phyloP scores from a whole-genome alignment of 2,113 vertebrate species.

The Nannospalax galili region DNA sequence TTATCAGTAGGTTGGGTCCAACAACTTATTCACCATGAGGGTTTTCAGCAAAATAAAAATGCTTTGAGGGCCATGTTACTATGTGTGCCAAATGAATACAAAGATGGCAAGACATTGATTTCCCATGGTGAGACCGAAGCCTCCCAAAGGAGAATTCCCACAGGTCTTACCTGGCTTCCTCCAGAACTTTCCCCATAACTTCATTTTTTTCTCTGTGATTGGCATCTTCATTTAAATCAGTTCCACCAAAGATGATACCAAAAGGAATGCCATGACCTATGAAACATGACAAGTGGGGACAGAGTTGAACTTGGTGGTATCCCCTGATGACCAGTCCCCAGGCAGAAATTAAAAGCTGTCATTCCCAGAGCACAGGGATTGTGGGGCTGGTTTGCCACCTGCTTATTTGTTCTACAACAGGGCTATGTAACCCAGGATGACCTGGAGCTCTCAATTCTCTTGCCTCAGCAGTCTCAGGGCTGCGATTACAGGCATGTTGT shows the following conservation, averaged over 20 bases:
- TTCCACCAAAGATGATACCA: constrained; percentile 96
- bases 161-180: constrained; percentile 90
- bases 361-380: background rate
- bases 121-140: rapidly evolving
- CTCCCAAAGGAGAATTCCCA: background rate
- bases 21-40: background rate
- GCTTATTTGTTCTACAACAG: background rate
- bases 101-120: rapidly evolving
- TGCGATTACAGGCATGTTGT: background rate
- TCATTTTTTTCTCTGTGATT: constrained; percentile 89
- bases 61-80: too few relatives aligned
- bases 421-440: background rate
- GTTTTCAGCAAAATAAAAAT: rapidly evolving
- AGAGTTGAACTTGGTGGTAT: rapidly evolving
- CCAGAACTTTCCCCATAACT: constrained; percentile 93
- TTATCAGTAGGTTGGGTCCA: rapidly evolving
- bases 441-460: background rate
- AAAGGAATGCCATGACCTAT: constrained; percentile 91
- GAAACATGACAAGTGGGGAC: background rate
- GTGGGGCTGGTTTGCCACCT: background rate
- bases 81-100: too few relatives aligned
- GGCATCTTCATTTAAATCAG: constrained; percentile 96
- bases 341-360: rapidly evolving
- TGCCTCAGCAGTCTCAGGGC: background rate
- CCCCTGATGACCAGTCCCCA: rapidly evolving